phyloP scores from a whole-genome alignment of 2,113 vertebrate genomes.

The Epinephelus fuscoguttatus region DNA sequence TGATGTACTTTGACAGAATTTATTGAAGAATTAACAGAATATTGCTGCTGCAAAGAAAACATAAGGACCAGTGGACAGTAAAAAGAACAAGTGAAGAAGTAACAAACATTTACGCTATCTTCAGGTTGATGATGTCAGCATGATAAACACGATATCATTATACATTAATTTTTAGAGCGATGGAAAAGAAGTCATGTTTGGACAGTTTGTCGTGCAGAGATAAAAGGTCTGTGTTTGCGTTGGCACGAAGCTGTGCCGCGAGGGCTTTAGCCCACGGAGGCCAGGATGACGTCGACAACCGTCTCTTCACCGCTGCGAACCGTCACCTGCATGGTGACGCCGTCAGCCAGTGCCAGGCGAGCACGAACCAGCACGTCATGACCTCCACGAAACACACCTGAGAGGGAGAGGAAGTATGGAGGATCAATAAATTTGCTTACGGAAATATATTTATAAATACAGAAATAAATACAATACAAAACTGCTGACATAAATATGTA shows the following conservation, averaged over 20 bases:
- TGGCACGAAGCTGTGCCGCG: not conserved
- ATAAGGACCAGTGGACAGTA: constrained; percentile 30
- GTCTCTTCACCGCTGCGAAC: constrained; percentile 92
- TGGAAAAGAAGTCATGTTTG: not conserved
- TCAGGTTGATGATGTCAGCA: constrained; percentile 12
- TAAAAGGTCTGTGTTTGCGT: not conserved
- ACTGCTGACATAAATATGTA: no score
- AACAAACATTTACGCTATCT: constrained; percentile 30
- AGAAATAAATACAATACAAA: no score
- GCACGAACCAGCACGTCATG: constrained; percentile 91
- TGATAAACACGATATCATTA: constrained; percentile 17
- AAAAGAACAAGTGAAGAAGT: constrained; percentile 10
- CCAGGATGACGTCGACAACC: constrained; percentile 92
- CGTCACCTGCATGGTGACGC: constrained; percentile 98
- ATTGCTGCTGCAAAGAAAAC: constrained; percentile 32
- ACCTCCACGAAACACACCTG: constrained; percentile 94
- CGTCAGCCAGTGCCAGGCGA: constrained; percentile 92
- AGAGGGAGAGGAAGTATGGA: not conserved
- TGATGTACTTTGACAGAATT: constrained; percentile 37
- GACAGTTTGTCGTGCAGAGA: not conserved
- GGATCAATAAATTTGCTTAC: not conserved
- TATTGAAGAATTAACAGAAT: constrained; percentile 61
- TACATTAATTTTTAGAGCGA: constrained; percentile 15
- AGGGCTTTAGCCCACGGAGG: constrained; percentile 90
- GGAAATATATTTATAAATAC: no score